A percentile compares a stretch with the other conserved stretches of the same genome.
Conservation (phyloP, 2,888 invertebrate species). For the Dexiosoma caninum region DNA sequence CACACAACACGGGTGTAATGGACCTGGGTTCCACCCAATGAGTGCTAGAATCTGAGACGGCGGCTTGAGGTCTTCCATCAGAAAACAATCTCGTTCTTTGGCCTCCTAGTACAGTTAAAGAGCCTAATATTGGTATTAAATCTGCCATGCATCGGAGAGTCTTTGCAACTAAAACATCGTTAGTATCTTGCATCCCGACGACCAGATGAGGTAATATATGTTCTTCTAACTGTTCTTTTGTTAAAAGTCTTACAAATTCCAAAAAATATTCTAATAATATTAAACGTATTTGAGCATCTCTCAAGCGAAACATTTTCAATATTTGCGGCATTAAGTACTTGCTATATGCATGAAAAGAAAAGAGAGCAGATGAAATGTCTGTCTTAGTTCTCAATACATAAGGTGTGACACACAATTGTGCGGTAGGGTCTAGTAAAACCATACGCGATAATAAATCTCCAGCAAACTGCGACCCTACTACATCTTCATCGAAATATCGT, state of each 20-base stretch:
- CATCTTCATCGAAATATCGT: constrained; percentile 85
- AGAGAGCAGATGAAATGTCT: constrained; percentile 81
- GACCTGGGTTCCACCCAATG: constrained; percentile 76
- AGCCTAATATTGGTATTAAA: constrained; percentile 88
- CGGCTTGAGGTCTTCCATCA: constrained; percentile 86
- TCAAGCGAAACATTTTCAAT: constrained; percentile 88
- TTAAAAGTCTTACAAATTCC: constrained; percentile 86
- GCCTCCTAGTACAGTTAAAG: constrained; percentile 90
- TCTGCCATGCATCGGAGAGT: constrained; percentile 90
- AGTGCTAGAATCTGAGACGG: constrained; percentile 69
- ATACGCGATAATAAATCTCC: constrained; percentile 88
- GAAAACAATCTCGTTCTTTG: constrained; percentile 88
- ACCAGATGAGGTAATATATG: constrained; percentile 92
- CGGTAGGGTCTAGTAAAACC: constrained; percentile 89
- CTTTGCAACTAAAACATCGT: constrained; percentile 88
- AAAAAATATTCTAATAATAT: constrained; percentile 88
- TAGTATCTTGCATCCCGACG: constrained; percentile 91
- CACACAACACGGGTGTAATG: constrained; percentile 76
- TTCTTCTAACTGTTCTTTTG: constrained; percentile 85
- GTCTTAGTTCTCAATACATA: constrained; percentile 79
- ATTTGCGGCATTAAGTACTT: constrained; percentile 87
- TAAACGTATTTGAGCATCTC: constrained; percentile 89
- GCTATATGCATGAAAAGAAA: constrained; percentile 84
- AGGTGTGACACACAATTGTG: constrained; percentile 80
- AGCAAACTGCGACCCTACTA: constrained; percentile 89